These are phyloP conservation scores for Hippocampus kuda DNA, from an alignment of 2,797 vertebrate species.

Conservation along the genomic window DNA sequence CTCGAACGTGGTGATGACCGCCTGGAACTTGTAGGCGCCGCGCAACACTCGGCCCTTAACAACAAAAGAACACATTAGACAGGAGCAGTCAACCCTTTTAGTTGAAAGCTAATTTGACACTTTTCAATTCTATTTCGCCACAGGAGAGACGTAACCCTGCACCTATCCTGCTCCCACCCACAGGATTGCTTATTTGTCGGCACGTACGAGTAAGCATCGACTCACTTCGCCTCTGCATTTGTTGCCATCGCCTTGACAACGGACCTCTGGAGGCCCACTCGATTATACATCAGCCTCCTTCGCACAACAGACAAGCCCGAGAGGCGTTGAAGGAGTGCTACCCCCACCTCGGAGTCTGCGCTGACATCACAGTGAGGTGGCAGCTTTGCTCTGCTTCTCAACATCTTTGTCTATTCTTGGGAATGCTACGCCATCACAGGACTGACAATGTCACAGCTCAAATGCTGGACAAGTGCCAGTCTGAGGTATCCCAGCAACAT, in stretches of 20 bases:
- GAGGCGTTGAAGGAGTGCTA: slow-evolving; percentile 40
- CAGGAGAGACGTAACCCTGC: not conserved
- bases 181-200: slow-evolving; percentile 36
- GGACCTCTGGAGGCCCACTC: slow-evolving; percentile 44
- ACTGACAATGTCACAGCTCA: not conserved
- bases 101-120: not conserved
- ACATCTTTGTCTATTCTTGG: slow-evolving; percentile 39
- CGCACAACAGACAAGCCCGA: slow-evolving; percentile 44
- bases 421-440: slow-evolving; percentile 55
- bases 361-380: slow-evolving; percentile 56
- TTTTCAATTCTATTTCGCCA: slow-evolving; percentile 2
- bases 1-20: slow-evolving; percentile 96
- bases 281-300: slow-evolving; percentile 51
- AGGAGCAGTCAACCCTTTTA: not conserved
- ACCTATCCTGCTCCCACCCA: slow-evolving; percentile 9
- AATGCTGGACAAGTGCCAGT: not conserved
- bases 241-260: slow-evolving; percentile 62
- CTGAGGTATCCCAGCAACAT: not conserved
- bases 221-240: slow-evolving; percentile 46
- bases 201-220: slow-evolving; percentile 30
- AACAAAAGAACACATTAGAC: not conserved
- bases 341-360: slow-evolving; percentile 29
- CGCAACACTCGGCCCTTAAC: slow-evolving; percentile 78
- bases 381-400: slow-evolving; percentile 44
- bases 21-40: slow-evolving; percentile 89